Conservation (phyloP, 1,140 invertebrate species). For the Habropoda laboriosa region DNA sequence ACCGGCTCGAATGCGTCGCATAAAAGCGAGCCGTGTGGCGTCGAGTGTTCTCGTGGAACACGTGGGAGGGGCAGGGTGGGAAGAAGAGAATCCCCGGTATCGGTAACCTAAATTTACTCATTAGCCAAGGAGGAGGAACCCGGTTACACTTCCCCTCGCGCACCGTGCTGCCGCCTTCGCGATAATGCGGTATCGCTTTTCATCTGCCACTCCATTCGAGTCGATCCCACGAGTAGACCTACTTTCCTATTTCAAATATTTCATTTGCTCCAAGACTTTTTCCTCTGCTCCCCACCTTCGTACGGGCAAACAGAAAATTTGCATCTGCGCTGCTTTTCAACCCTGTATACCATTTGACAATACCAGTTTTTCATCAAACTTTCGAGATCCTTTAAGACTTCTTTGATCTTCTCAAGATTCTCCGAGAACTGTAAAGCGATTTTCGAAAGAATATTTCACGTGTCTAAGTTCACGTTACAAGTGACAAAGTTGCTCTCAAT, state of each 20-base stretch:
- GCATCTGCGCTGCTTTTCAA: too few species aligned
- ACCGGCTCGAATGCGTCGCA: conserved; percentile 34
- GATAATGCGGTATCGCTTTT: conserved; percentile 46
- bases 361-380: too few species aligned
- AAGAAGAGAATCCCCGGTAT: not conserved
- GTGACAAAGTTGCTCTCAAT: too few species aligned
- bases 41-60: conserved; percentile 14
- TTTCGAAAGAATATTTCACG: too few species aligned
- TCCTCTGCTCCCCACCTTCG: not conserved
- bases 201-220: conserved; percentile 40
- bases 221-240: conserved; percentile 31
- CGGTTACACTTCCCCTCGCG: conserved; percentile 4
- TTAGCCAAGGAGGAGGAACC: conserved; percentile 40
- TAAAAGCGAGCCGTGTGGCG: conserved; percentile 27
- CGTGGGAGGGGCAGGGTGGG: not conserved
- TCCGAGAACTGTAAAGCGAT: too few species aligned
- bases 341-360: too few species aligned
- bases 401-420: too few species aligned
- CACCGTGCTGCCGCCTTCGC: conserved; percentile 10
- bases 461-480: too few species aligned
- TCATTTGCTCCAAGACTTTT: not conserved
- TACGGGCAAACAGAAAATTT: not conserved
- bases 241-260: conserved; percentile 25
- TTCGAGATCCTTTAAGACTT: too few species aligned
- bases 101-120: conserved; percentile 54